phyloP scores from a whole-genome alignment of 2,113 vertebrate genomes.

The Sylvietta virens region DNA sequence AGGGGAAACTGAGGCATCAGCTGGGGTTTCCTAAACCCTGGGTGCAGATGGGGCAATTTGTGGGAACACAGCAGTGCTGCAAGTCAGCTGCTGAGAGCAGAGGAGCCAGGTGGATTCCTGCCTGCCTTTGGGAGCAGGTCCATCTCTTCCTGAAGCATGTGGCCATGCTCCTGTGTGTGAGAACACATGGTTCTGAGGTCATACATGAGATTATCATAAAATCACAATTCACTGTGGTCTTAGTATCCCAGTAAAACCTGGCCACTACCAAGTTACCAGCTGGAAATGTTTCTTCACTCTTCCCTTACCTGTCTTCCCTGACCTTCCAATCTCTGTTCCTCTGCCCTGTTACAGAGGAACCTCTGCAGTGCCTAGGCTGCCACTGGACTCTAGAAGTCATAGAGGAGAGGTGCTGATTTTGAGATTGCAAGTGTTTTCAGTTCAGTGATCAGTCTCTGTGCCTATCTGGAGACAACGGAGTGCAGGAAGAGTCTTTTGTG shows the following conservation, averaged over 20 bases:
- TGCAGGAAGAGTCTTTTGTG: background rate
- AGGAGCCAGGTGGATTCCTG: background rate
- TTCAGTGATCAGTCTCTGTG: background rate
- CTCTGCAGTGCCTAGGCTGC: background rate
- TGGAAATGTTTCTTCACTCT: background rate
- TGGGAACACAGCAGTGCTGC: background rate
- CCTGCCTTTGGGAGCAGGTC: background rate
- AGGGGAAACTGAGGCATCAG: background rate
- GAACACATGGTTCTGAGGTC: rapidly evolving
- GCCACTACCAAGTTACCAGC: background rate
- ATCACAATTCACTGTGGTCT: background rate
- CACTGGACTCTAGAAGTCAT: background rate
- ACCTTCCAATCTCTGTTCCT: background rate
- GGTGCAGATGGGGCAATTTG: background rate
- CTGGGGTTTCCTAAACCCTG: background rate
- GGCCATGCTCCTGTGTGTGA: background rate
- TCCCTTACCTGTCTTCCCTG: background rate
- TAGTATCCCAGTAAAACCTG: background rate
- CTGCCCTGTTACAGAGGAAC: background rate
- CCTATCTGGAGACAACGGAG: background rate
- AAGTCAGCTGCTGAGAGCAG: background rate
- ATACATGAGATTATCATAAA: background rate
- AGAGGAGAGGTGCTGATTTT: background rate
- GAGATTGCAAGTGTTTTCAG: background rate
- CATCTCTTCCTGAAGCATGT: background rate